Percentiles rank a stretch among this genome's conserved stretches.
phyloP scores from a whole-genome alignment of 2,888 invertebrate species.

The Epinotia nisella region DNA sequence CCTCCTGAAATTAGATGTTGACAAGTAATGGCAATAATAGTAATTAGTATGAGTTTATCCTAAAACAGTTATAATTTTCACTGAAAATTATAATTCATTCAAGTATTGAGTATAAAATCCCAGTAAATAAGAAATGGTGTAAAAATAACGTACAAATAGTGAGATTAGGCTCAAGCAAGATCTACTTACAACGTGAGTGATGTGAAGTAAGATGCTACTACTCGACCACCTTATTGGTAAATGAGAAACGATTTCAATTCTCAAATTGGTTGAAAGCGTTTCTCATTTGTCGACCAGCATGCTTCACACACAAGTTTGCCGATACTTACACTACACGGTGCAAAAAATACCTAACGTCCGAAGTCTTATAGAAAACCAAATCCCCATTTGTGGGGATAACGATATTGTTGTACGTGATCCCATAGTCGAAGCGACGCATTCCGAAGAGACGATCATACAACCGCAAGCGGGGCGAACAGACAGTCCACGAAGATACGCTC shows the following conservation, averaged over 20 bases:
- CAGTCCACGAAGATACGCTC: slow-evolving; percentile 11
- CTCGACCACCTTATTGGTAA: background rate
- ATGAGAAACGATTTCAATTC: background rate
- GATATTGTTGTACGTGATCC: slow-evolving; percentile 66
- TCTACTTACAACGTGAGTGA: slow-evolving; percentile 18
- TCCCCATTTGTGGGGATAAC: slow-evolving; percentile 81
- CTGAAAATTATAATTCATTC: slow-evolving; percentile 14
- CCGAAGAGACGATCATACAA: slow-evolving; percentile 38
- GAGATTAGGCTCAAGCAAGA: slow-evolving; percentile 46
- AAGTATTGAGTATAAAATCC: slow-evolving; percentile 36
- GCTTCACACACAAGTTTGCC: slow-evolving; percentile 13
- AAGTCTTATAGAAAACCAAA: slow-evolving; percentile 59
- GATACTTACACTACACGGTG: slow-evolving; percentile 40
- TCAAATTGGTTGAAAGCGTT: background rate
- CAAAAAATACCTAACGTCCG: slow-evolving; percentile 42
- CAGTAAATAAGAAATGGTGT: slow-evolving; percentile 22
- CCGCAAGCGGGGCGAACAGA: background rate
- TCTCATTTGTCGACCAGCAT: background rate
- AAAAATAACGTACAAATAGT: slow-evolving; percentile 44
- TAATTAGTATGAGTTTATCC: background rate
- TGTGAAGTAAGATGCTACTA: slow-evolving; percentile 12
- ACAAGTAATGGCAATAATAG: slow-evolving; percentile 12
- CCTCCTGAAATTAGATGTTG: background rate
- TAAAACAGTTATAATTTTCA: background rate
- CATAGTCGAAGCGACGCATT: slow-evolving; percentile 55